These are phyloP conservation scores for Agrotis clavis DNA, from an alignment of 2,888 invertebrate species.

Conservation along the genomic window DNA sequence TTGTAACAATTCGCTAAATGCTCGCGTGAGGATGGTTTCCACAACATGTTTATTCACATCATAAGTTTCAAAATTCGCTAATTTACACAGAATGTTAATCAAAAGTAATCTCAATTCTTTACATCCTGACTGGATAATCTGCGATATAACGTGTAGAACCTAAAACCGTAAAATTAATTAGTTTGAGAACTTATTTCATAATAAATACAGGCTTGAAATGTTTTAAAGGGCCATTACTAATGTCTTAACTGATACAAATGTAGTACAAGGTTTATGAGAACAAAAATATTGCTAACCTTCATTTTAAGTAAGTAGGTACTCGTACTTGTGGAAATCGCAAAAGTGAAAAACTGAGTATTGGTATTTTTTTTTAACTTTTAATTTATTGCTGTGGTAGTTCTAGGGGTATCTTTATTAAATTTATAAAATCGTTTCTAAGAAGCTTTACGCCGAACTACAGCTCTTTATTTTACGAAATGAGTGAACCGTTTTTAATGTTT, in stretches of 20 bases:
- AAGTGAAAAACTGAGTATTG: not conserved
- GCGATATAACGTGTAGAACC: constrained; percentile 78
- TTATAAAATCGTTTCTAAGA: too few relatives aligned
- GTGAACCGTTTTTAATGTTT: too few relatives aligned
- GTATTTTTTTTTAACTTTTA: too few relatives aligned
- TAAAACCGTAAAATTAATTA: constrained; percentile 64
- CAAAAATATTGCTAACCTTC: not conserved
- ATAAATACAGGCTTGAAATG: constrained; percentile 18
- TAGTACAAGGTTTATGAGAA: constrained; percentile 26
- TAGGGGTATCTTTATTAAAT: too few relatives aligned
- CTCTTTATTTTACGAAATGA: too few relatives aligned
- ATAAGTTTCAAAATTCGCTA: constrained; percentile 65
- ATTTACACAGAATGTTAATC: constrained; percentile 74
- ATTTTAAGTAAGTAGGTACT: not conserved
- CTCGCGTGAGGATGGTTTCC: constrained; percentile 64
- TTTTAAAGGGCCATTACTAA: constrained; percentile 29
- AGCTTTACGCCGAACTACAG: too few relatives aligned
- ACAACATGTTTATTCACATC: constrained; percentile 67
- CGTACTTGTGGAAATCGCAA: not conserved
- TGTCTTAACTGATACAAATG: constrained; percentile 14
- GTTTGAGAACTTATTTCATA: constrained; percentile 13
- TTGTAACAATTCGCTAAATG: constrained; percentile 70
- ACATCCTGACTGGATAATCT: constrained; percentile 72
- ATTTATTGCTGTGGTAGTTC: too few relatives aligned
- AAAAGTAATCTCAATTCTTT: constrained; percentile 75